A percentile compares a stretch with the other conserved stretches of the same genome.
These are phyloP conservation scores for Amblyjoppa proteus DNA, from an alignment of 2,888 invertebrate genomes.

Conservation along the genomic window DNA sequence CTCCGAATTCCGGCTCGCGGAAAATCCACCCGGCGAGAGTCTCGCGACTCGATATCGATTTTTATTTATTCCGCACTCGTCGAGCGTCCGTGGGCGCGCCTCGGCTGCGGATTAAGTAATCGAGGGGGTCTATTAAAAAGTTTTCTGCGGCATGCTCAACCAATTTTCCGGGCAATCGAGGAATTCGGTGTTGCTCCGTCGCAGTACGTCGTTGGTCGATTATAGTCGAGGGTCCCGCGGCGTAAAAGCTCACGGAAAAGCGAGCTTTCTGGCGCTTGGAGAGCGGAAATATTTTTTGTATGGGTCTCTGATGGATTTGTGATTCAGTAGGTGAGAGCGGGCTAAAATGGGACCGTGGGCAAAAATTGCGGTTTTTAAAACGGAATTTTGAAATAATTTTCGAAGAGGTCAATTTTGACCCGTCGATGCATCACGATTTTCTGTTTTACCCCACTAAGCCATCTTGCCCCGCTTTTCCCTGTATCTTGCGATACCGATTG, in stretches of 20 bases:
- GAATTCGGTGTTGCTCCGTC: not conserved
- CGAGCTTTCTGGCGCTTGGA: no score
- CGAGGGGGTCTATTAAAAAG: not conserved
- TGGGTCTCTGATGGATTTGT: no score
- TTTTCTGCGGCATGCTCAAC: not conserved
- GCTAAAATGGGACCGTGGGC: no score
- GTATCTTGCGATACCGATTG: no score
- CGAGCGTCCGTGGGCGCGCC: not conserved
- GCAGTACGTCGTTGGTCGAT: not conserved
- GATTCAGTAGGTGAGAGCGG: no score
- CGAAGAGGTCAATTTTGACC: no score
- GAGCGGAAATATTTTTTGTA: no score
- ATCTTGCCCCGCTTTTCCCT: no score
- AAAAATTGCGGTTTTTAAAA: no score
- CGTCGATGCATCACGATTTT: no score
- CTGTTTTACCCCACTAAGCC: no score
- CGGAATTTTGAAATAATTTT: no score
- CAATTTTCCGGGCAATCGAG: not conserved
- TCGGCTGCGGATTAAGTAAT: conserved; percentile 11
- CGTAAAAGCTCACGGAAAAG: not conserved
- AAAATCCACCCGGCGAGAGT: not conserved
- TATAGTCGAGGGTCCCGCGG: not conserved
- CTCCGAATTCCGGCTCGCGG: not conserved
- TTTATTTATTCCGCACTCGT: not conserved
- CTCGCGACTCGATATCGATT: not conserved